Conservation (phyloP, 2,888 invertebrate species). For the Pyralis farinalis region DNA sequence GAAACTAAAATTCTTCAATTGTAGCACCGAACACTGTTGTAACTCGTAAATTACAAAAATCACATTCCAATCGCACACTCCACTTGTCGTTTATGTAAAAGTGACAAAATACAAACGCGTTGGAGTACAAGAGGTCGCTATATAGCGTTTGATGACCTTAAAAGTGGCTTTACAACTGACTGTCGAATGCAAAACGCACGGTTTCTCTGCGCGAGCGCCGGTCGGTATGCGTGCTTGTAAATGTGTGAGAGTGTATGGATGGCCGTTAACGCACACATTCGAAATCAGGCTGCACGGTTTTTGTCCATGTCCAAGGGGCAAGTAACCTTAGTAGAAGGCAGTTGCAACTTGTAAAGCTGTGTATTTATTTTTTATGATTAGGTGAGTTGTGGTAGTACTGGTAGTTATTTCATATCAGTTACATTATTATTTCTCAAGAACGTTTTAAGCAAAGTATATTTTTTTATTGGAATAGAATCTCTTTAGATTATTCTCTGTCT, state of each 20-base stretch:
- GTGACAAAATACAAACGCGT: slow-evolving; percentile 17
- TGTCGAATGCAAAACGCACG: slow-evolving; percentile 69
- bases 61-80: not conserved
- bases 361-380: slow-evolving; percentile 12
- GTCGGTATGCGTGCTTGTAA: slow-evolving; percentile 59
- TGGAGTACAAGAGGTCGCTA: slow-evolving; percentile 37
- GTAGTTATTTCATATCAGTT: too few relatives aligned
- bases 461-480: too few relatives aligned
- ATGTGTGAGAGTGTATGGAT: slow-evolving; percentile 41
- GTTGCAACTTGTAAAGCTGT: slow-evolving; percentile 43
- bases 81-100: not conserved
- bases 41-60: slow-evolving; percentile 15
- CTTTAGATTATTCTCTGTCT: too few relatives aligned
- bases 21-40: slow-evolving; percentile 18
- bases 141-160: slow-evolving; percentile 76
- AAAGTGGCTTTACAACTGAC: slow-evolving; percentile 70
- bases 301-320: slow-evolving; percentile 81
- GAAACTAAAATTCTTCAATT: not conserved
- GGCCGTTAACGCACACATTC: slow-evolving; percentile 36
- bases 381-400: too few relatives aligned
- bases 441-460: too few relatives aligned
- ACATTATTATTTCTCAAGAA: too few relatives aligned
- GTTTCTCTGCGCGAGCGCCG: slow-evolving; percentile 67
- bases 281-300: slow-evolving; percentile 69
- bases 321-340: slow-evolving; percentile 53